A percentile compares a stretch with the other conserved stretches of the same genome.
These are phyloP conservation scores for Paracanthobrama guichenoti DNA, from an alignment of 2,113 vertebrate genomes.

Conservation along the genomic window DNA sequence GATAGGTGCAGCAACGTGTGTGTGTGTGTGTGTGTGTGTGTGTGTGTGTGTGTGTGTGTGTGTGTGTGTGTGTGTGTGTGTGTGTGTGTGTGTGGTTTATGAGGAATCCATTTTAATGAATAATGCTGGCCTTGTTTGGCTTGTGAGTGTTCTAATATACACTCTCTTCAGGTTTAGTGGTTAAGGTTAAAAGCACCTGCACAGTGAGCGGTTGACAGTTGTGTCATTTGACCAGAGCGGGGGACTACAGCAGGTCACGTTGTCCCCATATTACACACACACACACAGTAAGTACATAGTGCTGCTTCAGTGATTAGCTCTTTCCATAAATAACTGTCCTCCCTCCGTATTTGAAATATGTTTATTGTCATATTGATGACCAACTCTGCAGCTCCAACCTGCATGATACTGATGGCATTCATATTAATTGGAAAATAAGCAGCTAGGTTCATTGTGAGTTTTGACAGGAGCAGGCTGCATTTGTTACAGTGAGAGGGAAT, in stretches of 20 bases:
- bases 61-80: too few species aligned
- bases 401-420: not conserved
- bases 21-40: too few species aligned
- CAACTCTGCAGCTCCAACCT: not conserved
- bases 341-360: constrained; percentile 18
- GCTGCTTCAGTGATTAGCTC: constrained; percentile 8
- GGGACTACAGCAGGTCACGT: not conserved
- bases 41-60: too few species aligned
- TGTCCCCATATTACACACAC: not conserved
- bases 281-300: not conserved
- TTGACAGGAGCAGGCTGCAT: not conserved
- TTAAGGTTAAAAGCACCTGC: constrained; percentile 12
- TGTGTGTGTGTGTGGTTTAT: not conserved
- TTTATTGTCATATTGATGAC: constrained; percentile 28
- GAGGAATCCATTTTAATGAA: not conserved
- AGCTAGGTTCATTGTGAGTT: not conserved
- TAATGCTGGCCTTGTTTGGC: not conserved
- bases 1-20: too few species aligned
- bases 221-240: constrained; percentile 1
- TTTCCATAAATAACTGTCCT: constrained; percentile 26
- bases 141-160: constrained; percentile 8
- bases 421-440: constrained; percentile 32
- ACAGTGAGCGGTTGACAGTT: constrained; percentile 5
- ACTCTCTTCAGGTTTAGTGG: constrained; percentile 22
- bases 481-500: not conserved